Evolutionary conservation across 2,888 invertebrate genomes (phyloP).

Genomic region (Rhopalosiphum nymphaeae): DNA sequence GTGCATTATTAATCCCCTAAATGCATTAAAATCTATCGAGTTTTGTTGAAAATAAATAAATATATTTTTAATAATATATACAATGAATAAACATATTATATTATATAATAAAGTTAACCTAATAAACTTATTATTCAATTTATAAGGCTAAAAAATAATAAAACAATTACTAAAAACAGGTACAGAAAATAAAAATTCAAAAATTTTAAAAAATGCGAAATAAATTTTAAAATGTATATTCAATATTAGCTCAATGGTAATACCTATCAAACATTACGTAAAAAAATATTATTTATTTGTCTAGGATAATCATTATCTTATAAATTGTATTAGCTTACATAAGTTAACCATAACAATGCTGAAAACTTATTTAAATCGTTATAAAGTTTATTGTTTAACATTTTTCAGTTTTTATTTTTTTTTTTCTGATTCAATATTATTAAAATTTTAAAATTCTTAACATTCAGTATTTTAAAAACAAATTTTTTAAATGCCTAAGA

Average conservation of each 20-base stretch:
- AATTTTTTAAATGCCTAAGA: neutral
- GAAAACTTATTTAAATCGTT: too few species aligned
- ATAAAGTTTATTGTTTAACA: too few species aligned
- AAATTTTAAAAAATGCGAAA: neutral
- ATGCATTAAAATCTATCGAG: neutral
- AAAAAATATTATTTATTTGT: neutral
- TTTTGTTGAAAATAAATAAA: neutral
- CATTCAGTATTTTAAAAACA: neutral
- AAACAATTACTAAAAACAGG: neutral
- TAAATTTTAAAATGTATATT: neutral
- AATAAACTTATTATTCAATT: too few species aligned
- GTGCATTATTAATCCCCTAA: too few species aligned
- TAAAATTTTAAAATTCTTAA: neutral
- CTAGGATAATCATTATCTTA: too few species aligned
- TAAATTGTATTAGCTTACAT: too few species aligned
- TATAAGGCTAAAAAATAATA: neutral
- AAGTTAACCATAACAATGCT: too few species aligned
- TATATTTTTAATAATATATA: neutral
- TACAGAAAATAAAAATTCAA: neutral
- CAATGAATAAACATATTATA: too few species aligned
- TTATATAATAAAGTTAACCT: too few species aligned
- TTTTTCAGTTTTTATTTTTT: too few species aligned
- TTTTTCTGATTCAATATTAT: too few species aligned
- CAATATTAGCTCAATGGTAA: neutral
- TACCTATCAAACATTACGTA: neutral